Conservation (phyloP, 2,888 invertebrate genomes). For the Neoscelio sp. region DNA sequence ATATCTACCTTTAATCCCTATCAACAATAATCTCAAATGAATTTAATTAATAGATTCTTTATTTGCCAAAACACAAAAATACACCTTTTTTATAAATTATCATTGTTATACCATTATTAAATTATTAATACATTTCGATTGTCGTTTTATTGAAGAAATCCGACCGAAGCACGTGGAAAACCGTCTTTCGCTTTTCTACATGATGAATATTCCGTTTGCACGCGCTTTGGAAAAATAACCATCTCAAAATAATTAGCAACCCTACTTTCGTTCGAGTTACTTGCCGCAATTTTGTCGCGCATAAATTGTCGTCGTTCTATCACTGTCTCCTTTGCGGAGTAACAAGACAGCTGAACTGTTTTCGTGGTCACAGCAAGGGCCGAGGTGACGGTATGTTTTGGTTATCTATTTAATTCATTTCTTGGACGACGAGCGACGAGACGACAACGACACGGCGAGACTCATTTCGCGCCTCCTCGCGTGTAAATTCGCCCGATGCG, state of each 20-base stretch:
- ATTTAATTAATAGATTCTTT: too few relatives aligned
- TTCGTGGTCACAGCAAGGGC: constrained; percentile 41
- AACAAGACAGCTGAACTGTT: constrained; percentile 56
- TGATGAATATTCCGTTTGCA: too few relatives aligned
- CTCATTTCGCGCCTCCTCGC: constrained; percentile 68
- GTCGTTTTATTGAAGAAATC: too few relatives aligned
- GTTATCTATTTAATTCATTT: constrained; percentile 63
- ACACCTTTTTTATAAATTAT: constrained; percentile 51
- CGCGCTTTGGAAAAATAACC: too few relatives aligned
- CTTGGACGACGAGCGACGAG: constrained; percentile 45
- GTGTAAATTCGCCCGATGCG: constrained; percentile 71
- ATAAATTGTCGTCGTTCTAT: constrained; percentile 58
- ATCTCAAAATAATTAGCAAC: too few relatives aligned
- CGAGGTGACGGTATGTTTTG: constrained; percentile 52
- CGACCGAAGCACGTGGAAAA: too few relatives aligned
- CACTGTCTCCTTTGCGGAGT: constrained; percentile 45
- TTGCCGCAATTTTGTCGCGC: constrained; percentile 51
- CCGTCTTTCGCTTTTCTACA: too few relatives aligned
- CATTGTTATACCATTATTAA: constrained; percentile 25
- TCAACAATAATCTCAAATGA: too few relatives aligned
- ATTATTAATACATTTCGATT: too few relatives aligned
- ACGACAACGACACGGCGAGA: constrained; percentile 59
- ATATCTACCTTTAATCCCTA: too few relatives aligned
- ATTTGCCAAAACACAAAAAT: too few relatives aligned
- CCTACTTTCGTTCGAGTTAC: constrained; percentile 27